Conservation (phyloP, 2,888 invertebrate genomes). For the Volucella inanis region DNA sequence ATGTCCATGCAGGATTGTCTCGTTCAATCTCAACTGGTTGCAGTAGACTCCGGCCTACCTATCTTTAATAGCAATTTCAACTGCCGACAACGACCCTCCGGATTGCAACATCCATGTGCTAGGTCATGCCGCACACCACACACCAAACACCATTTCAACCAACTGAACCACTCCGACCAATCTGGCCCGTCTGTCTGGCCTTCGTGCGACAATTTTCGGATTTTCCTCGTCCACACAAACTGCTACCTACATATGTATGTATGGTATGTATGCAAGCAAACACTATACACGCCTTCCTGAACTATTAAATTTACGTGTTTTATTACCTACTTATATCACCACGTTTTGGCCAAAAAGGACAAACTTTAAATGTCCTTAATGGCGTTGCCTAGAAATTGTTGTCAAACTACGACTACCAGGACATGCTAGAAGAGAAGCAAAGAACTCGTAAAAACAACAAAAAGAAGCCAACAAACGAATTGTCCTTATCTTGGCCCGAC, state of each 20-base stretch:
- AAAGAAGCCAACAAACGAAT: background rate
- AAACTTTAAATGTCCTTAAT: conserved; percentile 73
- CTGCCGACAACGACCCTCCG: conserved; percentile 53
- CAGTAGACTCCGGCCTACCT: conserved; percentile 50
- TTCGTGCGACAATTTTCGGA: conserved; percentile 73
- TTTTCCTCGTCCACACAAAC: conserved; percentile 23
- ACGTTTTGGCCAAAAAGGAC: conserved; percentile 69
- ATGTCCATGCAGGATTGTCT: background rate
- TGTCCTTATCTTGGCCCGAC: conserved; percentile 45
- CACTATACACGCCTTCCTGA: conserved; percentile 70
- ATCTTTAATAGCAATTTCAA: conserved; percentile 46
- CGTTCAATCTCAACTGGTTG: conserved; percentile 55
- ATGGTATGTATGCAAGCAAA: conserved; percentile 44
- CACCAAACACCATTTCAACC: conserved; percentile 8
- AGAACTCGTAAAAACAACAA: background rate
- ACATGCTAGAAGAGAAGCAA: background rate
- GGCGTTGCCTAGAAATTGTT: conserved; percentile 67
- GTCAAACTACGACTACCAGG: conserved; percentile 45
- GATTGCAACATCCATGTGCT: conserved; percentile 71
- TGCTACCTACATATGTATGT: conserved; percentile 6
- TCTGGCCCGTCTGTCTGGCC: conserved; percentile 67
- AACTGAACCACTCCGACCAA: conserved; percentile 10
- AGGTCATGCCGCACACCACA: conserved; percentile 65
- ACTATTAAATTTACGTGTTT: conserved; percentile 75
- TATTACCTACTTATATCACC: conserved; percentile 74